A percentile compares a stretch with the other conserved stretches of the same genome.
Evolutionary conservation across 1,140 invertebrate genomes (phyloP).

Genomic region (Harpegnathos saltator): DNA sequence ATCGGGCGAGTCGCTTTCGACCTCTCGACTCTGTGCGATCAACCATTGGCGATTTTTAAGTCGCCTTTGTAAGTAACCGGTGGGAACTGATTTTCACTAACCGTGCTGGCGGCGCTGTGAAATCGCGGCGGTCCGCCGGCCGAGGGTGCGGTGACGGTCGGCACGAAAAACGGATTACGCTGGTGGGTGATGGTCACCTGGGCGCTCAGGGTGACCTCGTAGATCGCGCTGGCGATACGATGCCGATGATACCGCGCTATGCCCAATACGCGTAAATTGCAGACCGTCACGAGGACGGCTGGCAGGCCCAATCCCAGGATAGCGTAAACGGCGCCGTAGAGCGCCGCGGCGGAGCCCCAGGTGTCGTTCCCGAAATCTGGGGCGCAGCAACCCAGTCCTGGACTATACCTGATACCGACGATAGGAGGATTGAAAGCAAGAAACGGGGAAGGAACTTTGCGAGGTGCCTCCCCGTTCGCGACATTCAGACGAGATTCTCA

Average conservation of each 20-base stretch:
- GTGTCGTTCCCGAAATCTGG: slow-evolving; percentile 89
- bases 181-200: slow-evolving; percentile 94
- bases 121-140: slow-evolving; percentile 87
- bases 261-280: slow-evolving; percentile 91
- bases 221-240: slow-evolving; percentile 93
- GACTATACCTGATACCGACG: slow-evolving; percentile 84
- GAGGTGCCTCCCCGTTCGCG: not conserved
- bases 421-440: slow-evolving; percentile 43
- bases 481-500: not conserved
- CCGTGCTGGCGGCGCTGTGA: slow-evolving; percentile 89
- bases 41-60: too few relatives aligned
- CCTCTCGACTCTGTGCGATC: too few relatives aligned
- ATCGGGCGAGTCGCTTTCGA: too few relatives aligned
- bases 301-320: slow-evolving; percentile 89
- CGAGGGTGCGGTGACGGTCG: slow-evolving; percentile 87
- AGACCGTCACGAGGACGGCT: slow-evolving; percentile 89
- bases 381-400: slow-evolving; percentile 88
- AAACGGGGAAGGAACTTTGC: not conserved
- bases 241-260: slow-evolving; percentile 93
- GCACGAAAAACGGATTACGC: slow-evolving; percentile 90
- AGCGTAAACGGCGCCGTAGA: slow-evolving; percentile 89
- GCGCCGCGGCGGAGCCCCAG: slow-evolving; percentile 84
- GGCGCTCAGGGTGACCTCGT: slow-evolving; percentile 93
- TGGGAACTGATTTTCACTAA: slow-evolving; percentile 77
- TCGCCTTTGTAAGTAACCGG: too few relatives aligned